Percentiles rank a stretch among this genome's conserved stretches.
These are phyloP conservation scores for Homalodisca vitripennis DNA, from an alignment of 1,140 invertebrate species.

Conservation along the genomic window DNA sequence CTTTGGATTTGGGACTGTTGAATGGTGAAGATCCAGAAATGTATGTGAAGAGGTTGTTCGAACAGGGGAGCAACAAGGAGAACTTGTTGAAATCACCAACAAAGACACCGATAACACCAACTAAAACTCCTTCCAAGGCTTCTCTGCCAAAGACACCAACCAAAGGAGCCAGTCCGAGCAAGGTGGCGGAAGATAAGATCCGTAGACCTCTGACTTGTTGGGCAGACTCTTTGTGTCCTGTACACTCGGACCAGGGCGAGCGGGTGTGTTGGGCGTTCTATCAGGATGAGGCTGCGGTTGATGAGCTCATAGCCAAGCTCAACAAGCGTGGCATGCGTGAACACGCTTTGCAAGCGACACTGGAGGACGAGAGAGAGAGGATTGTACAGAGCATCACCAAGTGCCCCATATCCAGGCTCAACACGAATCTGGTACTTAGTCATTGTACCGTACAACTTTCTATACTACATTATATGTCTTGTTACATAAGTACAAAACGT, in stretches of 20 bases:
- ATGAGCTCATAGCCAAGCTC: constrained; percentile 66
- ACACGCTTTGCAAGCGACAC: constrained; percentile 64
- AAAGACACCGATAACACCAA: not conserved
- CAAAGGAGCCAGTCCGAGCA: not conserved
- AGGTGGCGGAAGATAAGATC: not conserved
- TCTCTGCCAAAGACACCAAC: not conserved
- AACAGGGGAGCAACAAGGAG: constrained; percentile 74
- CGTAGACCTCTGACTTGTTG: constrained; percentile 63
- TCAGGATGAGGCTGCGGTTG: constrained; percentile 64
- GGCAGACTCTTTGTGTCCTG: constrained; percentile 71
- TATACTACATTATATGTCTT: too few species aligned
- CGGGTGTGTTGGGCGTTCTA: constrained; percentile 74
- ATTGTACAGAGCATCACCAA: constrained; percentile 62
- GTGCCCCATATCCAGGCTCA: constrained; percentile 54
- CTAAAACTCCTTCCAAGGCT: constrained; percentile 4
- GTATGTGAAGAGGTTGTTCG: constrained; percentile 61
- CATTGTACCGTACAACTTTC: not conserved
- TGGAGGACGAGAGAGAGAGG: constrained; percentile 63
- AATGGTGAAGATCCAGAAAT: constrained; percentile 49
- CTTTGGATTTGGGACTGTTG: constrained; percentile 29
- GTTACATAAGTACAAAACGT: too few species aligned
- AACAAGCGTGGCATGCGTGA: constrained; percentile 82
- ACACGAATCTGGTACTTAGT: constrained; percentile 11
- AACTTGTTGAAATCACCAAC: constrained; percentile 51
- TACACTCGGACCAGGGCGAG: constrained; percentile 59